These are phyloP conservation scores for Melospiza melodia DNA, from an alignment of 2,113 vertebrate genomes.

Conservation along the genomic window DNA sequence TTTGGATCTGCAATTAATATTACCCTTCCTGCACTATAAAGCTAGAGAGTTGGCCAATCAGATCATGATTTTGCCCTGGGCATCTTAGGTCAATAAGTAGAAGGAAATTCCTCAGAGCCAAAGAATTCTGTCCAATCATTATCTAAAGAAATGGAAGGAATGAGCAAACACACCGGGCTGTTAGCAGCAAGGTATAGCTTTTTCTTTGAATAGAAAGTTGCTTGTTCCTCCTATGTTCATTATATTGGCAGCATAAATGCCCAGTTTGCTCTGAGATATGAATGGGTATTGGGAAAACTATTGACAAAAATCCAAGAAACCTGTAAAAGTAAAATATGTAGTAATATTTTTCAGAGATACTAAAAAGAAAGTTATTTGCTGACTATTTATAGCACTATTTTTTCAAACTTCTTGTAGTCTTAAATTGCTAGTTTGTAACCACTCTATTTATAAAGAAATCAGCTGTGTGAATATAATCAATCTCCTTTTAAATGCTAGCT, in stretches of 20 bases:
- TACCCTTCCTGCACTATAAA: not conserved
- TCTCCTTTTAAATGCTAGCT: not conserved
- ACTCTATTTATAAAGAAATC: not conserved
- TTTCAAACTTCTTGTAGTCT: not conserved
- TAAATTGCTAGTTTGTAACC: not conserved
- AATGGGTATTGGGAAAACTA: not conserved
- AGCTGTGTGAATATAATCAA: not conserved
- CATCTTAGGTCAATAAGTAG: not conserved
- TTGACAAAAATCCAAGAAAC: not conserved
- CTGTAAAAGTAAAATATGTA: not conserved
- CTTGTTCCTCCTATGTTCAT: not conserved
- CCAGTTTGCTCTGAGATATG: not conserved
- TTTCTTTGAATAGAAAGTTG: not conserved
- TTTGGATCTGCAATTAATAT: not conserved
- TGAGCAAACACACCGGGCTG: not conserved
- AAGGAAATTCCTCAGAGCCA: not conserved
- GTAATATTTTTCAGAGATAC: not conserved
- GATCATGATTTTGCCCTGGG: not conserved
- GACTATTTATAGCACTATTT: not conserved
- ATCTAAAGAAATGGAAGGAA: not conserved
- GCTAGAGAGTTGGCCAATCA: not conserved
- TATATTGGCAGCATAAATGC: not conserved
- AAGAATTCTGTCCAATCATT: not conserved
- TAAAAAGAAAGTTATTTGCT: not conserved
- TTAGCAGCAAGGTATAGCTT: not conserved